phyloP scores from a whole-genome alignment of 2,113 vertebrate genomes.

The Tautogolabrus adspersus region DNA sequence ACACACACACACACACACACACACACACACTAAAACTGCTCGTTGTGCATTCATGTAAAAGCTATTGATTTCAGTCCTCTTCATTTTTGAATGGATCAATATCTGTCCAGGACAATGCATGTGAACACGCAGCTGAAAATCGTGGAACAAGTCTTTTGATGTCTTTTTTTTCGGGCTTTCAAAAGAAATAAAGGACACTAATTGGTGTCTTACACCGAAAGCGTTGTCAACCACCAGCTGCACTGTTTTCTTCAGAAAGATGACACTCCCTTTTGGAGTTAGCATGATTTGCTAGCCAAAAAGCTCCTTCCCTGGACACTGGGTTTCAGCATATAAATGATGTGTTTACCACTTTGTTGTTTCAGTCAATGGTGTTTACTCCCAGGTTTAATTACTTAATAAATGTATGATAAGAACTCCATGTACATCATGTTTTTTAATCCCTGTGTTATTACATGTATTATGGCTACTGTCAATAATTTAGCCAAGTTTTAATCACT shows the following conservation, averaged over 20 bases:
- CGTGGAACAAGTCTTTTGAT: constrained; percentile 59
- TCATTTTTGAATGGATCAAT: constrained; percentile 74
- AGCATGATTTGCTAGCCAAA: background rate
- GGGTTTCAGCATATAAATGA: constrained; percentile 34
- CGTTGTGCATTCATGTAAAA: constrained; percentile 82
- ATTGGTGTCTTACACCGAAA: constrained; percentile 27
- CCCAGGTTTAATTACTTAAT: constrained; percentile 13
- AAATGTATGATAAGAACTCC: constrained; percentile 35
- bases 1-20: constrained; percentile 7
- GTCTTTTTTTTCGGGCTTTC: constrained; percentile 53
- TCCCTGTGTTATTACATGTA: constrained; percentile 29
- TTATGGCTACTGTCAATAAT: constrained; percentile 35
- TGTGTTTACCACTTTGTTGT: constrained; percentile 26
- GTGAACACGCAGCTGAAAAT: constrained; percentile 72
- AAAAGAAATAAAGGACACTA: constrained; percentile 36
- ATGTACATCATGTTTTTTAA: constrained; percentile 34
- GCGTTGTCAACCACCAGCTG: background rate
- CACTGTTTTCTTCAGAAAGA: background rate
- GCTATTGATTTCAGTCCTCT: constrained; percentile 79
- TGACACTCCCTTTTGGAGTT: background rate
- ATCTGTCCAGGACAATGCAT: constrained; percentile 69
- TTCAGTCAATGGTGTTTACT: constrained; percentile 18
- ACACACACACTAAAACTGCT: constrained; percentile 71
- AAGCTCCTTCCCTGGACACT: background rate
- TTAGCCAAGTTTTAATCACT: constrained; percentile 57